Evolutionary conservation across 2,888 invertebrate genomes (phyloP), one percentile per base, ranked within the genome.

Genomic region (Clanis bilineata): DNA sequence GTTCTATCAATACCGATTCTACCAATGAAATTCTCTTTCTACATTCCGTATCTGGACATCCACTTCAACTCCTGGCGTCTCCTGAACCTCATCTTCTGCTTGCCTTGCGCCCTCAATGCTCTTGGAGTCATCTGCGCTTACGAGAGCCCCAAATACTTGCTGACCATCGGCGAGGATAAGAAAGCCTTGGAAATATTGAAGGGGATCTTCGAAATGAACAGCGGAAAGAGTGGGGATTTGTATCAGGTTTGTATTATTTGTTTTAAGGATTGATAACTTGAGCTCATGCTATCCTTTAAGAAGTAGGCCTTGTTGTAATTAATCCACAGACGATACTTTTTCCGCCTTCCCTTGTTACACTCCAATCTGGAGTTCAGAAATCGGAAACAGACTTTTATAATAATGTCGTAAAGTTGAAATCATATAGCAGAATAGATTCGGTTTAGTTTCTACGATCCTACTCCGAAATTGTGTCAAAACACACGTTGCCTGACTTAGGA

Each of bases 81-180:
- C 0, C 93, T 96, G 63, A 85, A 95, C 18, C 82, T 95, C 1
- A 75, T 95, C 0, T 94, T 95, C 70, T 93, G 94, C 0, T 28
- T 94, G 0, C 94, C 96, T 0, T 93, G 94, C 63, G 73, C 95
- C 0, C 39, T 95, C 0, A 94, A 95, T 0, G 93, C 94, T 0
- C 15, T 94, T 0, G 92, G 93, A 3, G 80, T 94, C 0, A 77
- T 86, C 0, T 86, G 80, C 43, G 85, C 94, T 18, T 95, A 95
- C 0, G 97, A 97, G 80, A 97, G 96, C 65, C 97, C 97, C 0
- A 95, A 96, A 76, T 97, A 94, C 73, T 83, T 95, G 55, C 86
- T 95, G 10, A 84, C 93, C 92, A 56, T 94, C 88, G 83, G 95
- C 86, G 88, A 76, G 2, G 77, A 85, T 1, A 86, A 93, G 0